phyloP scores from a whole-genome alignment of 1,140 invertebrate genomes.

The Octopus bimaculoides region DNA sequence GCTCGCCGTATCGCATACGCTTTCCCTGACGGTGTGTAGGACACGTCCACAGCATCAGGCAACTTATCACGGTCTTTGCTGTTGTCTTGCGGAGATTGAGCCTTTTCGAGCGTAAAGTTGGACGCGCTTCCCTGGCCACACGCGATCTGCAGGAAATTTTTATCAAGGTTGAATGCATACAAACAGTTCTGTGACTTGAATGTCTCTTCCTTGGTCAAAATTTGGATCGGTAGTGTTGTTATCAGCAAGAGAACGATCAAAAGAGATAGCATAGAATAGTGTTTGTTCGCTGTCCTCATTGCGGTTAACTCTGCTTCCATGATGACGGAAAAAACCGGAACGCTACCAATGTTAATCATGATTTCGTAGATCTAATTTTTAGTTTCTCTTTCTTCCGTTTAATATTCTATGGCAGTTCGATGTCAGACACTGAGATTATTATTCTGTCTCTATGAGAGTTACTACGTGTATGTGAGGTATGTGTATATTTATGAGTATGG shows the following conservation, averaged over 20 bases:
- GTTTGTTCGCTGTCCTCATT: background rate
- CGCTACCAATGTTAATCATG: background rate
- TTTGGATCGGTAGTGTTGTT: background rate
- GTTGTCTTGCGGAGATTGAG: background rate
- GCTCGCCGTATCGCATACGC: background rate
- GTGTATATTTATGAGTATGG: no score
- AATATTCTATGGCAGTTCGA: background rate
- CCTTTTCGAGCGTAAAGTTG: background rate
- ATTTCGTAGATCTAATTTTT: background rate
- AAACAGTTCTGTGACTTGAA: background rate
- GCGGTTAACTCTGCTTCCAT: background rate
- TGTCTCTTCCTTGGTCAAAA: background rate
- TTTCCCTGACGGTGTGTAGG: background rate
- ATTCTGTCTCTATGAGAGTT: no score
- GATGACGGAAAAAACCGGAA: background rate
- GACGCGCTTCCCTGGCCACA: background rate
- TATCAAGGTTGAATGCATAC: background rate
- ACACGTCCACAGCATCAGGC: background rate
- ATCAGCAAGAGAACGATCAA: background rate
- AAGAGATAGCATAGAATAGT: background rate
- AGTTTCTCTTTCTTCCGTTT: background rate
- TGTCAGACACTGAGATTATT: background rate
- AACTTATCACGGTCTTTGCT: background rate
- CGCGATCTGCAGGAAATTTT: background rate
- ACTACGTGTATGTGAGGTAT: no score